Evolutionary conservation across 1,140 invertebrate species (phyloP).

Genomic region (Pogonognathellus flavescens): DNA sequence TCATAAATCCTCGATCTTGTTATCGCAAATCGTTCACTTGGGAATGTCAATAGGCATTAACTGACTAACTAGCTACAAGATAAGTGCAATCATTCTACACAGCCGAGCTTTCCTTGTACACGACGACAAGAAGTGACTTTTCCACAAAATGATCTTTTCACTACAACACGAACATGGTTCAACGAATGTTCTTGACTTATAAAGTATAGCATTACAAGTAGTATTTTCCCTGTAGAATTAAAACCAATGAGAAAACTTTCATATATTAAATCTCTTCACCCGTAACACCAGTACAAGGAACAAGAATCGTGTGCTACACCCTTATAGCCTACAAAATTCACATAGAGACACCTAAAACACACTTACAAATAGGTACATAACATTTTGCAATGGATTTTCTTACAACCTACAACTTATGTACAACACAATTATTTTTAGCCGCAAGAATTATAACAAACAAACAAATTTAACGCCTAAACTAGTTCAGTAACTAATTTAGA

Average conservation of each 20-base stretch:
- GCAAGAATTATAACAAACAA: no score
- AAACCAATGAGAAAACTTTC: slow-evolving; percentile 19
- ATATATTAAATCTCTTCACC: slow-evolving; percentile 15
- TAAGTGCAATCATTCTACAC: slow-evolving; percentile 23
- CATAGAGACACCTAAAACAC: neutral
- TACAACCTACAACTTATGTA: neutral
- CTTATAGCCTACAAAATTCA: neutral
- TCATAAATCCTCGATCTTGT: slow-evolving; percentile 39
- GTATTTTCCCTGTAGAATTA: neutral
- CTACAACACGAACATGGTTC: no score
- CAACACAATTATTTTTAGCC: neutral
- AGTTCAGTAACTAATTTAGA: no score
- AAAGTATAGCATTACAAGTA: no score
- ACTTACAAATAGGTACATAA: neutral
- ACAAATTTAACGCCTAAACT: no score
- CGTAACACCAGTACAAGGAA: neutral
- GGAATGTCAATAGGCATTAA: slow-evolving; percentile 28
- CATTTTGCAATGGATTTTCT: neutral
- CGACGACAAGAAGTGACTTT: no score
- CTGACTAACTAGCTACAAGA: slow-evolving; percentile 8
- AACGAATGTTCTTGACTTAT: no score
- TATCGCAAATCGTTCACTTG: slow-evolving; percentile 37
- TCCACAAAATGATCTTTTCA: no score
- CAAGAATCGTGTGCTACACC: neutral
- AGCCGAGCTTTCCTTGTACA: neutral